These are phyloP conservation scores for Meiosimyza platycephala DNA, from an alignment of 2,888 invertebrate genomes.

Conservation along the genomic window DNA sequence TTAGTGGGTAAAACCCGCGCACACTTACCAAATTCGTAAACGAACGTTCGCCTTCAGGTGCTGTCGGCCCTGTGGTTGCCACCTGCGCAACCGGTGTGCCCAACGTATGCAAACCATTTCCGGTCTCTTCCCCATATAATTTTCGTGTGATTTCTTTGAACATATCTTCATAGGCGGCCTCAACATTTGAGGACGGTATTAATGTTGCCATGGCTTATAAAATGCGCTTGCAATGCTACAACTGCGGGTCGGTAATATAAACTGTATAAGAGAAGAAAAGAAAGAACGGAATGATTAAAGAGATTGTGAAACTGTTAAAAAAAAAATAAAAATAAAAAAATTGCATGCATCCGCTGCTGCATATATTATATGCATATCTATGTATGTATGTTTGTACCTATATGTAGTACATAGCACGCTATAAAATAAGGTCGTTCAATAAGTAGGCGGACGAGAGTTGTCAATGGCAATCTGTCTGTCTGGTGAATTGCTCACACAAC, in stretches of 20 bases:
- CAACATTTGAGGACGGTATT: conserved; percentile 68
- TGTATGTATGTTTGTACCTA: too few relatives aligned
- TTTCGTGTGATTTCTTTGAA: conserved; percentile 91
- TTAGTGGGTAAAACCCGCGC: neutral
- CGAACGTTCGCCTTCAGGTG: conserved; percentile 67
- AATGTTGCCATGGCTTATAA: conserved; percentile 66
- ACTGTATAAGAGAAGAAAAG: conserved; percentile 46
- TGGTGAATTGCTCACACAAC: conserved; percentile 18
- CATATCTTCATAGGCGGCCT: conserved; percentile 70
- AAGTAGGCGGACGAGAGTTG: conserved; percentile 9
- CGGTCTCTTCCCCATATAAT: conserved; percentile 85
- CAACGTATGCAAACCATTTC: conserved; percentile 68
- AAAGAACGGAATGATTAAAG: neutral
- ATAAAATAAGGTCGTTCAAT: neutral
- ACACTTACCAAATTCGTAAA: conserved; percentile 67
- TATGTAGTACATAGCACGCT: too few relatives aligned
- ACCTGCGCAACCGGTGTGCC: conserved; percentile 68
- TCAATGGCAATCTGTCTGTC: conserved; percentile 32
- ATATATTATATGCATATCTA: neutral
- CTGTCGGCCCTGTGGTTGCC: conserved; percentile 67
- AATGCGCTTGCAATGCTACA: conserved; percentile 51
- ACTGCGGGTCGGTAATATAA: conserved; percentile 54
- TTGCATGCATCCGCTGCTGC: neutral
- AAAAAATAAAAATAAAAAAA: neutral
- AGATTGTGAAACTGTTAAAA: neutral